Evolutionary conservation across 23 tunicate genomes (phyloP), one percentile per base, ranked within the genome.

Genomic region (Clavelina lepadiformis): DNA sequence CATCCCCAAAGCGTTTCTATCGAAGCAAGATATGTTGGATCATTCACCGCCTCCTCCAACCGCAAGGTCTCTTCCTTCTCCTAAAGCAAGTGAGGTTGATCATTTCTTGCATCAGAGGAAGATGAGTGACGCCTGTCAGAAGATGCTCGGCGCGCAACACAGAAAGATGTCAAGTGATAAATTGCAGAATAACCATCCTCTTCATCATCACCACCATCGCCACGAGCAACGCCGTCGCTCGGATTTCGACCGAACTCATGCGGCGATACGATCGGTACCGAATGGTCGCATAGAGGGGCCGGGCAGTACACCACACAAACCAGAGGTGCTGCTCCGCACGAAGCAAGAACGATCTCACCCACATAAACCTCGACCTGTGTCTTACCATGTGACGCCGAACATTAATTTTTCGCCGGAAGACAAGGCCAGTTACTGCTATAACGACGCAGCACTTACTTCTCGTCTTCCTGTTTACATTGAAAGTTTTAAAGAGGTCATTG

Each of bases 91-190:
- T n/a, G n/a, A n/a, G n/a, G n/a, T n/a, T n/a, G n/a, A n/a, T n/a
- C n/a, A n/a, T n/a, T n/a, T n/a, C 35, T 3, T 46, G 46, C 35
- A 46, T 54, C 50, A 76, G 19, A 61, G 74, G 29, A 79, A 69
- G 60, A 79, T 79, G 85, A 79, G 85, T 68, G 85, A 79, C 38
- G 76, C 74, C 18, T 79, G 85, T 51, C 74, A 72, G 77, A 52
- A 62, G 35, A 79, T 77, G 8, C 41, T 79, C 25, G 74, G 76
- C 18, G 85, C 85, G 26, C 85, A 79, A 36, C 73, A 68, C 51
- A 32, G 85, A 0, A 79, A 79, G 59, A 69, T 69, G 15, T 69
- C 76, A 31, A 71, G 69, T 37, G 51, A 62, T 33, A 58, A 58
- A 13, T 21, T 77, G 0, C 54, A 50, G 36, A 61, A 63, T 23